Base-by-base conservation (phyloP, 2,797 vertebrate genomes). In the Passerculus sandwichensis region DNA sequence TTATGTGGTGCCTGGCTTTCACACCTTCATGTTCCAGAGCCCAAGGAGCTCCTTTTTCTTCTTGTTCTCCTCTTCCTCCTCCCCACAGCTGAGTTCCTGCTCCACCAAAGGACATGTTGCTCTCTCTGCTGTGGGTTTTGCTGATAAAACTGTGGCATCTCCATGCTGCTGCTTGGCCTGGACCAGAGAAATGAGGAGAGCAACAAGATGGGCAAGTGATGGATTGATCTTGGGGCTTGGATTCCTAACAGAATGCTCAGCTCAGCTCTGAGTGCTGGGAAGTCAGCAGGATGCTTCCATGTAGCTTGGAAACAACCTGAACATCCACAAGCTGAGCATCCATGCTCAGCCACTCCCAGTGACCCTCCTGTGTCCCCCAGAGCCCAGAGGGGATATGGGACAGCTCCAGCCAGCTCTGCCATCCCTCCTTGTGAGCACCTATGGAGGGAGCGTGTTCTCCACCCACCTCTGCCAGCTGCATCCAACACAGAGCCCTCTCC, bases 301-400 rank as follows among this genome's bases (percentile, higher is more conserved):
- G 59, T 13, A 23, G 20, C 40, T 16, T 61, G 54, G 45, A 42
- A 67, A 20, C 20, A 30, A 1, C 5, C 56, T 38, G 38, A 38
- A 38, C 38, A 38, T 38, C 38, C 38, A 38, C 38, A 38, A 48
- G 32, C 38, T 64, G 61, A 67, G 25, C 19, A 22, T 56, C 61
- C 27, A 9, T 1, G 5, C 23, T 26, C 47, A 51, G 32, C 38
- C 5, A 0, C 32, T 54, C 29, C 3, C 40, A 0, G 38, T 10
- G 61, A n/a, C 11, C 48, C 18, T 30, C 57, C n/a, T 50, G 5
- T 14, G 16, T 17, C 6, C 61, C 32, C 13, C 20, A 25, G 14
- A 48, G 72, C 44, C 34, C 3, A 0, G 26, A 15, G 50, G 26
- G 29, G 75, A 19, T 54, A 3, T 1, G 11, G 51, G 51, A 5